phyloP scores from a whole-genome alignment of 2,797 vertebrate species.

The Macropus fuliginosus region DNA sequence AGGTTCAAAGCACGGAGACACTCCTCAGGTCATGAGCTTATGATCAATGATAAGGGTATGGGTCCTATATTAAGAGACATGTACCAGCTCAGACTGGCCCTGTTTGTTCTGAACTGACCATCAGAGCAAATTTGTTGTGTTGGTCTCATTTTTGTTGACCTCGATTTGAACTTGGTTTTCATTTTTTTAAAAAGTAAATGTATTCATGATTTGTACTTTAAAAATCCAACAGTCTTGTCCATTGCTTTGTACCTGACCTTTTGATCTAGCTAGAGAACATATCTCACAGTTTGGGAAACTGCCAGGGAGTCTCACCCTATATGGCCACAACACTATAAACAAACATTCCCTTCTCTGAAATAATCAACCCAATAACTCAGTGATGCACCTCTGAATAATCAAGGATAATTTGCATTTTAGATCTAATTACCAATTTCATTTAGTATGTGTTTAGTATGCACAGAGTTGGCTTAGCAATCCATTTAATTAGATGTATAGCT shows the following conservation, averaged over 20 bases:
- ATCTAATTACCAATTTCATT: constrained; percentile 5
- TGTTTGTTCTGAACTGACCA: not conserved
- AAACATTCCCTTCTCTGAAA: not conserved
- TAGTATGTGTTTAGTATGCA: not conserved
- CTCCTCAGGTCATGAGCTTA: not conserved
- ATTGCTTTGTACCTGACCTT: not conserved
- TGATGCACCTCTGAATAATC: constrained; percentile 50
- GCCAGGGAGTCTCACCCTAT: not conserved
- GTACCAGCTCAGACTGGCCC: not conserved
- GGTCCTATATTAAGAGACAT: not conserved
- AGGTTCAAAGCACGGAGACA: not conserved
- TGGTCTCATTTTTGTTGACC: not conserved
- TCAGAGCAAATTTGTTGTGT: not conserved
- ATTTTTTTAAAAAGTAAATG: not conserved
- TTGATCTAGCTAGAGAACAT: not conserved
- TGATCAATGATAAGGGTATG: not conserved
- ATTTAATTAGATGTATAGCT: not conserved
- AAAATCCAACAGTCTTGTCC: not conserved
- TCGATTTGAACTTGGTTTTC: not conserved
- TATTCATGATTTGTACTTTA: not conserved
- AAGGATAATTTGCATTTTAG: constrained; percentile 33
- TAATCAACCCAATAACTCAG: not conserved
- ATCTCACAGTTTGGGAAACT: not conserved
- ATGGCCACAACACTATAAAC: constrained; percentile 5
- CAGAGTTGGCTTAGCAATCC: not conserved